These are phyloP conservation scores for Acrobasis suavella DNA, from an alignment of 2,888 invertebrate genomes.

Conservation along the genomic window DNA sequence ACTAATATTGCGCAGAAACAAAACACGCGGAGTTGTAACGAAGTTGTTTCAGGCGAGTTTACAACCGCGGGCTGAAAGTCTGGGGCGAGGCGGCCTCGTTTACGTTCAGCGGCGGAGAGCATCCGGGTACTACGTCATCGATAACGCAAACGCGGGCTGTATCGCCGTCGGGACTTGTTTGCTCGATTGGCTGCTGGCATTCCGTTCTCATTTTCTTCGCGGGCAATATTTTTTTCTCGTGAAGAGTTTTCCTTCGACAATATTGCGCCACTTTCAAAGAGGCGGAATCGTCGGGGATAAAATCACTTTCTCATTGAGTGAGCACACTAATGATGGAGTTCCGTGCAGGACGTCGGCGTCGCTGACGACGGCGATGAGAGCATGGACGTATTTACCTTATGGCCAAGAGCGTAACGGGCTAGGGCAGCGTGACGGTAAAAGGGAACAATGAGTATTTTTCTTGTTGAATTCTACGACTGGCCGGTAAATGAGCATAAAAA, in stretches of 20 bases:
- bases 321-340: constrained; percentile 82
- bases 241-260: constrained; percentile 80
- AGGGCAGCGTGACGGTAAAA: too few relatives aligned
- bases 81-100: constrained; percentile 43
- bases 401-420: too few relatives aligned
- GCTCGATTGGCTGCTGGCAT: constrained; percentile 74
- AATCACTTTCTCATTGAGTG: constrained; percentile 80
- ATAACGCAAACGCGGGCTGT: constrained; percentile 68
- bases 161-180: constrained; percentile 67
- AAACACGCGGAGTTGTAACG: constrained; percentile 76
- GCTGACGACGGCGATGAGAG: constrained; percentile 23
- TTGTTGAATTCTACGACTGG: too few relatives aligned
- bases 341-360: constrained; percentile 58
- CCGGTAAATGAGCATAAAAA: too few relatives aligned
- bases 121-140: constrained; percentile 58
- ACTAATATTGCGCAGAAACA: constrained; percentile 80
- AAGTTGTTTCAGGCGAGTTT: constrained; percentile 76
- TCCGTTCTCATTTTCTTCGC: constrained; percentile 72
- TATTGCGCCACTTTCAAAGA: constrained; percentile 78
- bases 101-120: constrained; percentile 51
- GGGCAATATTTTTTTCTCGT: constrained; percentile 68
- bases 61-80: constrained; percentile 61
- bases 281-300: constrained; percentile 68
- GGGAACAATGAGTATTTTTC: too few relatives aligned
- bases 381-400: too few relatives aligned